A percentile compares a stretch with the other conserved stretches of the same genome.
phyloP scores from a whole-genome alignment of 30 jellyfish, hydroid and myxozoan genomes.

The Chironex yamaguchii region DNA sequence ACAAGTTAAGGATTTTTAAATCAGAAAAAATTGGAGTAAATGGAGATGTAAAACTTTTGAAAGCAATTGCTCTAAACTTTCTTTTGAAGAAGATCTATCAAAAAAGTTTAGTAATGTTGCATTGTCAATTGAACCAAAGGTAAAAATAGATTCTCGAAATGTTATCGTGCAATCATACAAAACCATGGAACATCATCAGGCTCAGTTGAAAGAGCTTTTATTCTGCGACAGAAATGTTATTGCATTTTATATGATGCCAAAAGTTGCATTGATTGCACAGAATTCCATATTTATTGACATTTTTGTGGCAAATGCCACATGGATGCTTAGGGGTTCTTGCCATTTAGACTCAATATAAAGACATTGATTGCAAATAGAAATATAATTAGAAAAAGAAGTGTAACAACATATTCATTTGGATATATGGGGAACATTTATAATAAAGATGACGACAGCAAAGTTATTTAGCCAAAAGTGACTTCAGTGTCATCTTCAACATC shows the following conservation, averaged over 20 bases:
- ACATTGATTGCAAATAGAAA: no score
- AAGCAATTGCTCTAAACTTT: neutral
- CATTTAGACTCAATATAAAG: no score
- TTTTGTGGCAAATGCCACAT: conserved; percentile 55
- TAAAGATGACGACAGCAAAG: neutral
- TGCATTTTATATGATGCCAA: conserved; percentile 37
- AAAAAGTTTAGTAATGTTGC: conserved; percentile 33
- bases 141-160: conserved; percentile 26
- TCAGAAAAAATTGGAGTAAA: conserved; percentile 10
- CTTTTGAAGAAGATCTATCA: no score
- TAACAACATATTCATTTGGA: no score
- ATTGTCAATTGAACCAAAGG: conserved; percentile 46
- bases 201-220: conserved; percentile 26
- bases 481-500: conserved; percentile 38
- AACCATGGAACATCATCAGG: conserved; percentile 68
- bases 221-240: conserved; percentile 16
- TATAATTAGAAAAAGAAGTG: no score
- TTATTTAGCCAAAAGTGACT: conserved; percentile 19
- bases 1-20: conserved; percentile 1
- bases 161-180: conserved; percentile 48
- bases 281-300: conserved; percentile 5
- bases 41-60: neutral
- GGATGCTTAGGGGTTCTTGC: conserved; percentile 44
- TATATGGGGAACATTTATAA: no score
- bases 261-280: conserved; percentile 23